These are phyloP conservation scores for Pachypanchax playfairii DNA, from an alignment of 2,113 vertebrate species.

Conservation along the genomic window DNA sequence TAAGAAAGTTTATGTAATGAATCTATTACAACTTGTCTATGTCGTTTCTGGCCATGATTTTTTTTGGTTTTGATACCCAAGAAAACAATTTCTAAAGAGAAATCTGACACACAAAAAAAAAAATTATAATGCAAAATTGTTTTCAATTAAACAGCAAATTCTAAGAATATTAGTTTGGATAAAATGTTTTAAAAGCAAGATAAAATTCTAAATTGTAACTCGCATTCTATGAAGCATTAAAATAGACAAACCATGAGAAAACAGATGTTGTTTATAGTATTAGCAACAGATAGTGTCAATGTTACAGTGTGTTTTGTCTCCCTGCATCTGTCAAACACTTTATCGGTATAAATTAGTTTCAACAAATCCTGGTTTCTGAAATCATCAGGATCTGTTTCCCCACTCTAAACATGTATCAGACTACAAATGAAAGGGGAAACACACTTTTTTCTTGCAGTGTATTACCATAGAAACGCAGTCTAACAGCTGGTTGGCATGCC, in stretches of 20 bases:
- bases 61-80: too few species aligned
- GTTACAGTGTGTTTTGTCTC: neutral
- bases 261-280: neutral
- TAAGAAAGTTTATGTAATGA: neutral
- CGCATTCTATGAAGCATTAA: too few species aligned
- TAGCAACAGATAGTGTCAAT: neutral
- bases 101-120: too few species aligned
- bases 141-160: too few species aligned
- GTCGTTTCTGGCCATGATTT: neutral
- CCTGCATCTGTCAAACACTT: conserved; percentile 2
- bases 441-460: conserved; percentile 24
- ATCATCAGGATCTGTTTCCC: too few species aligned
- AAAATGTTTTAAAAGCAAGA: too few species aligned
- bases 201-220: too few species aligned
- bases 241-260: neutral
- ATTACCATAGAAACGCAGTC: conserved; percentile 59
- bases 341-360: conserved; percentile 40
- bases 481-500: conserved; percentile 62
- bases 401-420: conserved; percentile 34
- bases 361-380: too few species aligned
- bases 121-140: too few species aligned
- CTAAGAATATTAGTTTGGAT: too few species aligned
- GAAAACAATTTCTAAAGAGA: too few species aligned
- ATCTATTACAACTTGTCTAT: neutral
- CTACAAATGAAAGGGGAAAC: conserved; percentile 25